Percentiles rank a stretch among this genome's conserved stretches.
Evolutionary conservation across 1,140 invertebrate species (phyloP).

Genomic region (Drosophila tropicalis): DNA sequence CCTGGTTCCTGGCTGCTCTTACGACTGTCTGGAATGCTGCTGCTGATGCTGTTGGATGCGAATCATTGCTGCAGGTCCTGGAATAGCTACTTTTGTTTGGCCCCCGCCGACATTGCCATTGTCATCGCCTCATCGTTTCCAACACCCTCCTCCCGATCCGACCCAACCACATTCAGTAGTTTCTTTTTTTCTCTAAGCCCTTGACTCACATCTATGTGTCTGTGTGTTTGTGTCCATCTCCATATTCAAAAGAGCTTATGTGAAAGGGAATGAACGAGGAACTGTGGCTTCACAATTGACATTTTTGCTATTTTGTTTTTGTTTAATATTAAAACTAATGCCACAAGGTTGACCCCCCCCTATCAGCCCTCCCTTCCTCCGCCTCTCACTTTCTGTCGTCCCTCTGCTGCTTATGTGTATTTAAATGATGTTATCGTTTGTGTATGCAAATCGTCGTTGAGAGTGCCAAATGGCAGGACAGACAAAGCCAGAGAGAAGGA

Average conservation of each 20-base stretch:
- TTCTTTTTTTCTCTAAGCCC: slow-evolving; percentile 46
- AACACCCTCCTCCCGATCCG: slow-evolving; percentile 12
- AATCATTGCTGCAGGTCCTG: slow-evolving; percentile 39
- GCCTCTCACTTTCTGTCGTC: neutral
- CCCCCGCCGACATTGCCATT: slow-evolving; percentile 50
- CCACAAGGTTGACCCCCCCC: slow-evolving; percentile 35
- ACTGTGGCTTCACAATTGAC: slow-evolving; percentile 48
- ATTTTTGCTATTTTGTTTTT: slow-evolving; percentile 52
- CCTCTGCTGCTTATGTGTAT: slow-evolving; percentile 43
- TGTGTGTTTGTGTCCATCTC: neutral
- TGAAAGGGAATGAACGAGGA: neutral
- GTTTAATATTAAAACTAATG: slow-evolving; percentile 71
- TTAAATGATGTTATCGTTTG: slow-evolving; percentile 56
- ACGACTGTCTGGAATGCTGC: slow-evolving; percentile 32
- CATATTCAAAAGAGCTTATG: slow-evolving; percentile 2
- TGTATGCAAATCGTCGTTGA: slow-evolving; percentile 51
- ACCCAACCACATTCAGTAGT: neutral
- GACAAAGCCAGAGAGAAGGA: neutral
- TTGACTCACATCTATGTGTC: slow-evolving; percentile 13
- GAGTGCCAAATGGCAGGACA: slow-evolving; percentile 13
- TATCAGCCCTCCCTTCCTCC: neutral
- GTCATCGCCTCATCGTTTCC: slow-evolving; percentile 26
- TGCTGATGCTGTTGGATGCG: slow-evolving; percentile 44
- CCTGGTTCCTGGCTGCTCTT: slow-evolving; percentile 39
- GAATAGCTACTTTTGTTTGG: slow-evolving; percentile 48